Conservation (phyloP, 1,140 invertebrate species). For the Nymphalis io region DNA sequence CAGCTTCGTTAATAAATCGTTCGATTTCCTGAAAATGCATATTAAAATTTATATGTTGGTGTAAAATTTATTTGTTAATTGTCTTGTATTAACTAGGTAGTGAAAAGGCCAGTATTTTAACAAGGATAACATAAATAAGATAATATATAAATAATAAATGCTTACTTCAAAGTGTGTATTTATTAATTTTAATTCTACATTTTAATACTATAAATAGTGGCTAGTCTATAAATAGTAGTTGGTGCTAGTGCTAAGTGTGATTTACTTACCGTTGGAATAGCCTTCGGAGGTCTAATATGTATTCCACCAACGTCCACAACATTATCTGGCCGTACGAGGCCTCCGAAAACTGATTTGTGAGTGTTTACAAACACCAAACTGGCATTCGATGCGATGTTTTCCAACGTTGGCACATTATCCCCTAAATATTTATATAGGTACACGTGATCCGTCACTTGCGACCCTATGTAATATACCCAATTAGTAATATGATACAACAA, state of each 20-base stretch:
- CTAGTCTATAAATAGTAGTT: too few relatives aligned
- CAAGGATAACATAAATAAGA: too few relatives aligned
- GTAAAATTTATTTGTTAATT: background rate
- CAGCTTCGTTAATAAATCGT: conserved; percentile 82
- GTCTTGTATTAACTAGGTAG: background rate
- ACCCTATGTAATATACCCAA: conserved; percentile 75
- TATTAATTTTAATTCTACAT: too few relatives aligned
- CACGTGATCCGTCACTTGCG: conserved; percentile 80
- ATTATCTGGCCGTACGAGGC: conserved; percentile 78
- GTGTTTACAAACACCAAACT: conserved; percentile 83
- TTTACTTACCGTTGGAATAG: conserved; percentile 73
- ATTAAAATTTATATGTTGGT: background rate
- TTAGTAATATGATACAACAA: conserved; percentile 75
- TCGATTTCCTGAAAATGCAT: conserved; percentile 79
- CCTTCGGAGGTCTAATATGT: conserved; percentile 71
- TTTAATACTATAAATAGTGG: too few relatives aligned
- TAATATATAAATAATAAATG: too few relatives aligned
- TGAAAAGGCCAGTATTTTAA: too few relatives aligned
- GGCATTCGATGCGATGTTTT: conserved; percentile 81
- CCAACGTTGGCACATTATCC: conserved; percentile 77
- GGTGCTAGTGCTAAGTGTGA: too few relatives aligned
- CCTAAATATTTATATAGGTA: conserved; percentile 82
- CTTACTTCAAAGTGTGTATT: too few relatives aligned
- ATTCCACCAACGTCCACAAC: conserved; percentile 83
- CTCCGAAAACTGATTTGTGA: conserved; percentile 79